Percentiles rank a stretch among this genome's conserved stretches.
These are phyloP conservation scores for Epinephelus cyanopodus DNA, from an alignment of 2,113 vertebrate genomes.

Conservation along the genomic window DNA sequence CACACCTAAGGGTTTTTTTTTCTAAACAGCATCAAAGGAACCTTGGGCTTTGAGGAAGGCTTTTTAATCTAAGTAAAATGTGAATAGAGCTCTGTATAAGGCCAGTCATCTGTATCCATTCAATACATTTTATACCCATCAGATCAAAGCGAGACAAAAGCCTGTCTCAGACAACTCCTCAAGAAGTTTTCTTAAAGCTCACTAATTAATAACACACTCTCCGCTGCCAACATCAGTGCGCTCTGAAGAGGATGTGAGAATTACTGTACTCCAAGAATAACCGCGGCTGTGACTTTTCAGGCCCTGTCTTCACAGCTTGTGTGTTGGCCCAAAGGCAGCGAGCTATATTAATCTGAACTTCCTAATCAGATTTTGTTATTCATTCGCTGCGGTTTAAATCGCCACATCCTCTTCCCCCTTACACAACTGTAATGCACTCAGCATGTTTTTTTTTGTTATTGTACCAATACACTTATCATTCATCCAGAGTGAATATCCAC, in stretches of 20 bases:
- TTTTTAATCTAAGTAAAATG: slow-evolving; percentile 67
- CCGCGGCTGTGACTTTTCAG: slow-evolving; percentile 19
- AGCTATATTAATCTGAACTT: slow-evolving; percentile 23
- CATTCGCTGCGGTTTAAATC: slow-evolving; percentile 13
- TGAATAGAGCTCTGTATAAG: slow-evolving; percentile 48
- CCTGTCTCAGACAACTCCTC: slow-evolving; percentile 1
- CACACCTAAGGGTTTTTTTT: slow-evolving; percentile 42
- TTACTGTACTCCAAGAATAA: slow-evolving; percentile 42
- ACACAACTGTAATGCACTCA: slow-evolving; percentile 7
- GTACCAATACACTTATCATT: slow-evolving; percentile 6
- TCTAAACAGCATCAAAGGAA: slow-evolving; percentile 64
- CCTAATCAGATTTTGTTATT: slow-evolving; percentile 35
- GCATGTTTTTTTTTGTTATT: slow-evolving; percentile 20
- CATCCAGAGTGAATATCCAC: slow-evolving; percentile 5
- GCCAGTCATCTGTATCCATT: slow-evolving; percentile 57
- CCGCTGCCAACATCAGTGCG: neutral
- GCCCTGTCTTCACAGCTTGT: neutral
- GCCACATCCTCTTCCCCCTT: neutral
- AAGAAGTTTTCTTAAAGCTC: slow-evolving; percentile 7
- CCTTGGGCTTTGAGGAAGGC: slow-evolving; percentile 50
- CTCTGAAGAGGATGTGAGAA: slow-evolving; percentile 38
- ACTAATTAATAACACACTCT: slow-evolving; percentile 60
- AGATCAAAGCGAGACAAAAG: slow-evolving; percentile 69
- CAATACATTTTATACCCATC: slow-evolving; percentile 47
- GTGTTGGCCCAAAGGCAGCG: neutral